Base-by-base conservation (phyloP, 2,888 invertebrate genomes). In the Galerucella pusilla region DNA sequence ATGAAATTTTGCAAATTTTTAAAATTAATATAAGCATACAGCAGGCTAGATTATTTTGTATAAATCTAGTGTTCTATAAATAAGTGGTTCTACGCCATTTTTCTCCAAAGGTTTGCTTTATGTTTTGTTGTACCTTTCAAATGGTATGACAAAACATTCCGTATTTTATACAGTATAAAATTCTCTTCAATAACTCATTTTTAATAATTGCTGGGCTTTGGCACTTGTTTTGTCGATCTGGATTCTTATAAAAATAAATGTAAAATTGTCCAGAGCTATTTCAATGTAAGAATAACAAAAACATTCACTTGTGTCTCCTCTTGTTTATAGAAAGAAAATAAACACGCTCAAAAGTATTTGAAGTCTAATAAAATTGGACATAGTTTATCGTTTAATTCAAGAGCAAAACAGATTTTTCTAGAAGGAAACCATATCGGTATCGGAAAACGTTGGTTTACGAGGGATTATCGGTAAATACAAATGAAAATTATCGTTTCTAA, bases 261-360 rank as follows among this genome's bases (percentile, higher is more conserved):
- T 35, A 61, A 61, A 28, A 61, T 35, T 61, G 61, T 61, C 28
- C 61, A 61, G 61, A 61, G 61, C 61, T 61, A 35, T 35, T 61
- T 61, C 61, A 61, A 35, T 61, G 28, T 61, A 61, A 35, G 35
- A 61, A 61, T 61, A 61, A 57, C 57, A 57, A 57, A 57, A 57
- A 57, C 20, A 57, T 57, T 57, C 20, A 57, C 57, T 52, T 52
- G 52, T 57, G 57, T 57, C 57, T 57, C 57, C 57, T 57, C 57
- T 16, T 57, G 57, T 57, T 57, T 57, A 57, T 57, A 20, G 6
- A 57, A 61, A 61, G 61, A 61, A 61, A 61, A 61, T 35, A 61
- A 61, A 35, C 61, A 35, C 12, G 57, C 11, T 61, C 14, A 35
- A 61, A 61, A 61, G 35, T 60, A 28, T 60, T 60, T 60, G 60